phyloP scores from a whole-genome alignment of 2,113 vertebrate species.

The Pachypanchax playfairii region DNA sequence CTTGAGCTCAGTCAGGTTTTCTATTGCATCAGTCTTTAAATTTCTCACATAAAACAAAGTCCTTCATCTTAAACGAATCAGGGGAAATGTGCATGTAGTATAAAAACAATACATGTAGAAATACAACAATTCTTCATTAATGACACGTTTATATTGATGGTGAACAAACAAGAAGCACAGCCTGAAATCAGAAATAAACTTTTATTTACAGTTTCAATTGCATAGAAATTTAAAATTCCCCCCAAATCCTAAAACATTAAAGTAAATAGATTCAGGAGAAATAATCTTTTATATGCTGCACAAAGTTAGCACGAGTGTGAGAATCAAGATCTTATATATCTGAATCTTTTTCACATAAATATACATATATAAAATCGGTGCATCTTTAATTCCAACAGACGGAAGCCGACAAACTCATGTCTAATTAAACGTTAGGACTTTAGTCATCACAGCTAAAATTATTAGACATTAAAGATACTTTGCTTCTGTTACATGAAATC shows the following conservation, averaged over 20 bases:
- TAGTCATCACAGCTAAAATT: not conserved
- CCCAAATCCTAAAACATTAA: slow-evolving; percentile 55
- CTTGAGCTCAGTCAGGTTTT: no score
- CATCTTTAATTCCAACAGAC: slow-evolving; percentile 19
- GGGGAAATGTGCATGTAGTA: no score
- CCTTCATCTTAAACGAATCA: no score
- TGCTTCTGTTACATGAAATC: not conserved
- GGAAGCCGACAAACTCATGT: slow-evolving; percentile 18
- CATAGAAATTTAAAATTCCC: slow-evolving; percentile 75
- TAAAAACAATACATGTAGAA: no score
- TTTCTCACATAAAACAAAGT: no score
- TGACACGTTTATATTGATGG: no score
- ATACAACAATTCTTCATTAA: no score
- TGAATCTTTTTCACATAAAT: slow-evolving; percentile 54
- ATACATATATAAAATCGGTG: slow-evolving; percentile 54
- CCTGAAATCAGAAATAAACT: slow-evolving; percentile 71
- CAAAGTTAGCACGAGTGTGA: slow-evolving; percentile 32
- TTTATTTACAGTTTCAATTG: slow-evolving; percentile 81
- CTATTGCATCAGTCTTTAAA: no score
- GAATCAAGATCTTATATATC: slow-evolving; percentile 25
- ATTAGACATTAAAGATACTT: not conserved
- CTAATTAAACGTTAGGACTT: not conserved
- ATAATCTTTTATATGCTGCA: slow-evolving; percentile 13
- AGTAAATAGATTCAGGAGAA: slow-evolving; percentile 68
- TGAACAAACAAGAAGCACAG: slow-evolving; percentile 8